A percentile compares a stretch with the other conserved stretches of the same genome.
phyloP scores from a whole-genome alignment of 1,140 invertebrate genomes.

The Eueides isabella region DNA sequence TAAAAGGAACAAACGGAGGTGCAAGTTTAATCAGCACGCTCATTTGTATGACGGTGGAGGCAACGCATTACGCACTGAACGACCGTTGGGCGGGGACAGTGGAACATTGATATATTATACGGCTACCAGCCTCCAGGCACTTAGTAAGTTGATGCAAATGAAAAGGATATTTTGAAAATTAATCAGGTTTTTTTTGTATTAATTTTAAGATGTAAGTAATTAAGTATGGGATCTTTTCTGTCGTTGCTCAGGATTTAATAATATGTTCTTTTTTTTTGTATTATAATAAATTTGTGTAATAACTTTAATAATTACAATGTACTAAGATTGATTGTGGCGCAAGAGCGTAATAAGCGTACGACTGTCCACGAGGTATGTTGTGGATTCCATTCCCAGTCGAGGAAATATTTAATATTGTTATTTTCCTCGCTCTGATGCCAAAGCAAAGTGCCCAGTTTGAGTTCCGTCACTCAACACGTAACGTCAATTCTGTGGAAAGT shows the following conservation, averaged over 20 bases:
- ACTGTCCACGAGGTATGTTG: no score
- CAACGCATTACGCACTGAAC: constrained; percentile 53
- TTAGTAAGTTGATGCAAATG: constrained; percentile 59
- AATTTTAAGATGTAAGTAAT: neutral
- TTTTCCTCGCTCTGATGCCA: no score
- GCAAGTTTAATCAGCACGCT: constrained; percentile 66
- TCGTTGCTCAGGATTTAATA: neutral
- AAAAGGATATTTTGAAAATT: constrained; percentile 13
- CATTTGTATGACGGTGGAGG: constrained; percentile 61
- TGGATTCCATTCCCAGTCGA: no score
- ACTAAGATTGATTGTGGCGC: no score
- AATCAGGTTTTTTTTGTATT: constrained; percentile 2
- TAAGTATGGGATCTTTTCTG: neutral
- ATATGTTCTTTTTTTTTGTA: neutral
- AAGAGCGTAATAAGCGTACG: no score
- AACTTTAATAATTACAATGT: no score
- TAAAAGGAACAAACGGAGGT: constrained; percentile 48
- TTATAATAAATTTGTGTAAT: neutral
- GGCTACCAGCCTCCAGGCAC: constrained; percentile 65
- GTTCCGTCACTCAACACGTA: no score
- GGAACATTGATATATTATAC: constrained; percentile 65
- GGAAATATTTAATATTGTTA: no score
- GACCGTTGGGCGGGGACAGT: constrained; percentile 61
- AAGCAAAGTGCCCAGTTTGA: no score
- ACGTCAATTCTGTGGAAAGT: no score